These are phyloP conservation scores for Mesorhabditis sp. DNA, from an alignment of 2,888 invertebrate species.

Conservation along the genomic window DNA sequence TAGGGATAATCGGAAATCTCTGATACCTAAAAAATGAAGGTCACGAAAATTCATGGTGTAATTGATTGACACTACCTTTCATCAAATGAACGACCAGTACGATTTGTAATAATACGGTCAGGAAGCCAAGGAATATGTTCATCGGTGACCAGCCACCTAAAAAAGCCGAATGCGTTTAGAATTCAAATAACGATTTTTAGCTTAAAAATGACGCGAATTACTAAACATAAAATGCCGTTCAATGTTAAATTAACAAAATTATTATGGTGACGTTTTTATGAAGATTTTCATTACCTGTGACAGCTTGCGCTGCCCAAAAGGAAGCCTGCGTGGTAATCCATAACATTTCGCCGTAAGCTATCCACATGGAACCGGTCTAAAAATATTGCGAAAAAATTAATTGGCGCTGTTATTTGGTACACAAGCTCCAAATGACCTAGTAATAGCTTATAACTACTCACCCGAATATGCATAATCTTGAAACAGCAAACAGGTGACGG, in stretches of 20 bases:
- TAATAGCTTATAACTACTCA: background rate
- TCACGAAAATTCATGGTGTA: too few species aligned
- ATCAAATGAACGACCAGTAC: conserved; percentile 4
- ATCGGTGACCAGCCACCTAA: conserved; percentile 1
- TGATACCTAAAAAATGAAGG: background rate
- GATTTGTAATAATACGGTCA: background rate
- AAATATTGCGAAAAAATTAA: conserved; percentile 5
- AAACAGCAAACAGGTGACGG: conserved; percentile 40
- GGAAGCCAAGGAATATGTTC: background rate
- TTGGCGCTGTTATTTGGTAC: background rate
- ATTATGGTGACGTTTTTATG: background rate
- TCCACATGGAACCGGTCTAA: conserved; percentile 38
- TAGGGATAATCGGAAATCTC: background rate
- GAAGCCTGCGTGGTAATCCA: conserved; percentile 41
- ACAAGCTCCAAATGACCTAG: too few species aligned
- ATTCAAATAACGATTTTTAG: too few species aligned
- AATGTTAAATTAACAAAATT: too few species aligned
- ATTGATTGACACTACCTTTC: background rate
- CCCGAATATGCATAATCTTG: conserved; percentile 36
- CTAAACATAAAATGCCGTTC: too few species aligned
- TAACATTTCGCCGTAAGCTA: conserved; percentile 40
- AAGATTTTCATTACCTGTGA: conserved; percentile 11
- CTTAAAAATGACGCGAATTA: too few species aligned
- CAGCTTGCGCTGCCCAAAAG: conserved; percentile 35
- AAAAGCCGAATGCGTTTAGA: background rate